Evolutionary conservation across 2,797 vertebrate species (phyloP), one percentile per base, ranked within the genome.

Genomic region (Syngnathus acus): DNA sequence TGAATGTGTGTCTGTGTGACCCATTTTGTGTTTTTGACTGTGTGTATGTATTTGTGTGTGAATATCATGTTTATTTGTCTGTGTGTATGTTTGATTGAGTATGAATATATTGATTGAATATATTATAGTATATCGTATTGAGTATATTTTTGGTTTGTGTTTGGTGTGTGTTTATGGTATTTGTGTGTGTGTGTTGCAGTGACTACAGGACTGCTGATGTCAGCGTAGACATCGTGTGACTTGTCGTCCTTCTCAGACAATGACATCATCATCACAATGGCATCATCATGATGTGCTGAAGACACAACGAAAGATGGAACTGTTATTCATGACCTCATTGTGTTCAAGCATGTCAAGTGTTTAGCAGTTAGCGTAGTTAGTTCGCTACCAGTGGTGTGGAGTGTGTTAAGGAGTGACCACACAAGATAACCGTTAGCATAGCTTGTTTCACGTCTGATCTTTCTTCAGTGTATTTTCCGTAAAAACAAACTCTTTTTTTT

Each of bases 121-220:
- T 32, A 32, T 32, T 32, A 32, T 32, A 32, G 32, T 32, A 32
- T 32, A 32, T 32, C 32, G 0, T 32, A 32, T 32, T 32, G 32
- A 32, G 32, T 32, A 32, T 32, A 32, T 32, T 32, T 32, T 32
- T 32, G 32, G 4, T 32, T 32, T 4, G 32, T 32, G 32, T 32
- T 32, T 32, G 32, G 32, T 32, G 32, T 32, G 32, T 5, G 32
- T 32, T 32, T 32, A 32, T 32, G 32, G 32, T 1, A 0, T 26
- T 43, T 53, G 40, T 66, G 21, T 64, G 40, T 73, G 2, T 73
- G 6, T 75, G 54, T 76, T 66, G 10, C 72, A 89, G 87, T 89
- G 64, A 89, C 85, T 6, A 69, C 83, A 47, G 84, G 87, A 50
- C 74, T 88, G 74, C 72, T 88, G 79, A 82, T 86, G 84, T 82